Conservation (phyloP, 2,888 invertebrate genomes). For the Phengaris arion region DNA sequence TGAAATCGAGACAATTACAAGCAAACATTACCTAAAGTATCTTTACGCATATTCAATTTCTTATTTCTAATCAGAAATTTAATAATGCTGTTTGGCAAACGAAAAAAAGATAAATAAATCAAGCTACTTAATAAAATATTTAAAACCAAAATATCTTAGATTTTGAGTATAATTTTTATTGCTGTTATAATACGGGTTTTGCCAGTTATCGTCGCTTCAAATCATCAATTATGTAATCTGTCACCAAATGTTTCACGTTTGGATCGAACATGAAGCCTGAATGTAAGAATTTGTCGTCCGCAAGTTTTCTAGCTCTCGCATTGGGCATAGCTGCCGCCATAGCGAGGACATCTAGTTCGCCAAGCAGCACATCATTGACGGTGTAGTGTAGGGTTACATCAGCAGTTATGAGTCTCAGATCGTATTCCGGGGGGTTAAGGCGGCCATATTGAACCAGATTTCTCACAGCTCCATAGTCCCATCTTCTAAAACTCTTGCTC, state of each 20-base stretch:
- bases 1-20: too few species aligned
- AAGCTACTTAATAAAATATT: too few species aligned
- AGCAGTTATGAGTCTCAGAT: constrained; percentile 46
- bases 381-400: constrained; percentile 59
- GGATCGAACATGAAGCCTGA: constrained; percentile 48
- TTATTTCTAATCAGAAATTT: too few species aligned
- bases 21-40: too few species aligned
- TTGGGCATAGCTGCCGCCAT: constrained; percentile 57
- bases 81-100: too few species aligned
- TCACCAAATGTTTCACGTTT: constrained; percentile 55
- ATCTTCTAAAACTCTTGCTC: constrained; percentile 54
- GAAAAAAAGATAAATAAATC: too few species aligned
- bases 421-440: constrained; percentile 50
- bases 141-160: too few species aligned
- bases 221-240: constrained; percentile 50
- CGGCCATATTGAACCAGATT: constrained; percentile 51
- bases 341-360: constrained; percentile 53
- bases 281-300: constrained; percentile 51
- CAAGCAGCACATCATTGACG: constrained; percentile 48
- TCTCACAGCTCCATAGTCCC: constrained; percentile 47
- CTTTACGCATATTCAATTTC: too few species aligned
- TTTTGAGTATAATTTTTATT: too few species aligned
- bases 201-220: constrained; percentile 18
- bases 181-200: not conserved
- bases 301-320: constrained; percentile 49